These are phyloP conservation scores for Oplegnathus fasciatus DNA, from an alignment of 2,113 vertebrate genomes.

Conservation along the genomic window DNA sequence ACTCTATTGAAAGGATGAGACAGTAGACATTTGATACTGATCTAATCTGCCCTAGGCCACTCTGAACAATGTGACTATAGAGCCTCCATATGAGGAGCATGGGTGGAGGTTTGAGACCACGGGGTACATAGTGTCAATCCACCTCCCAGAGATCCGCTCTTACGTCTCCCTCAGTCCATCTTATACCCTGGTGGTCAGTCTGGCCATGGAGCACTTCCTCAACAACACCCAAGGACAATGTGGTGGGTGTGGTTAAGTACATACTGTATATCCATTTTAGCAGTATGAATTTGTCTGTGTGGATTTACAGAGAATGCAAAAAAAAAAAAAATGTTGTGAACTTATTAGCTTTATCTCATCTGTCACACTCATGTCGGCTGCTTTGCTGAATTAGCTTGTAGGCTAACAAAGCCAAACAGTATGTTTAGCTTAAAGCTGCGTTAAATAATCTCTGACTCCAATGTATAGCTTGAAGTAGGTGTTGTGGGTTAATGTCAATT, in stretches of 20 bases:
- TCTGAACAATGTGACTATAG: conserved; percentile 69
- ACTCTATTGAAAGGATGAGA: not conserved
- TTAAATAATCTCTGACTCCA: not conserved
- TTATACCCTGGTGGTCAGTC: conserved; percentile 67
- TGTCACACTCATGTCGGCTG: not conserved
- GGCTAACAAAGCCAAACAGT: not conserved
- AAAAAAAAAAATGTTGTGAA: not conserved
- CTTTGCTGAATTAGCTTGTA: not conserved
- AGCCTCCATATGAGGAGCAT: conserved; percentile 66
- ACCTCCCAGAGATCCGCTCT: conserved; percentile 77
- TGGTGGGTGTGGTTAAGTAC: conserved; percentile 71
- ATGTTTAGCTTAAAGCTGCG: not conserved
- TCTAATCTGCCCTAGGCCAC: conserved; percentile 64
- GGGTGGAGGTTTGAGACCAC: conserved; percentile 77
- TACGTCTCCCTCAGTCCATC: conserved; percentile 59
- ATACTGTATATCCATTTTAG: not conserved
- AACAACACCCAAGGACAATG: conserved; percentile 85
- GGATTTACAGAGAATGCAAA: not conserved
- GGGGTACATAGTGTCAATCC: conserved; percentile 55
- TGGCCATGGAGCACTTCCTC: conserved; percentile 78
- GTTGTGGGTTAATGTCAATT: not conserved
- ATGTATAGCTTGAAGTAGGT: not conserved
- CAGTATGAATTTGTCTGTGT: not conserved
- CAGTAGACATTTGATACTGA: conserved; percentile 5
- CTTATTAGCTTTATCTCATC: not conserved